A percentile compares a stretch with the other conserved stretches of the same genome.
Evolutionary conservation across 1,140 invertebrate genomes (phyloP).

Genomic region (Eumaeus atala): DNA sequence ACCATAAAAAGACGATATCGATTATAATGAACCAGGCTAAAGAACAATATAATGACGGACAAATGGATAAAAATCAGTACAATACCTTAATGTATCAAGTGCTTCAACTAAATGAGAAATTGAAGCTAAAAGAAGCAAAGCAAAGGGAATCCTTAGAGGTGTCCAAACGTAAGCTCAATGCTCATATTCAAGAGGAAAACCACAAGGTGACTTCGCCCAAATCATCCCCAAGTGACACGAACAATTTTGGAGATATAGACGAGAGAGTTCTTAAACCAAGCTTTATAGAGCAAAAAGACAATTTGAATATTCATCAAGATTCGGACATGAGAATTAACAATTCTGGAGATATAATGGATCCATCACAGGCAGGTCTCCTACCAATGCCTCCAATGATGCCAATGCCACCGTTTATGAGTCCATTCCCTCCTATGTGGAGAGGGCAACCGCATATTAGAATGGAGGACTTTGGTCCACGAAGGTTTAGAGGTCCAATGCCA

Average conservation of each 20-base stretch:
- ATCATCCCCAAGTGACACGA: constrained; percentile 43
- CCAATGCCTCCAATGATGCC: constrained; percentile 52
- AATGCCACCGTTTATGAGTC: constrained; percentile 39
- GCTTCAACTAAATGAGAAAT: constrained; percentile 84
- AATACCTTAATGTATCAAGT: constrained; percentile 86
- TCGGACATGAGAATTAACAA: constrained; percentile 53
- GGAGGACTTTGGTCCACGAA: constrained; percentile 45
- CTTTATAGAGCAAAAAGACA: constrained; percentile 35
- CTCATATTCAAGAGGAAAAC: constrained; percentile 53
- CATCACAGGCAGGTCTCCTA: constrained; percentile 30
- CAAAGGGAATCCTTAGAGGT: constrained; percentile 76
- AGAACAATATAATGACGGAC: constrained; percentile 83
- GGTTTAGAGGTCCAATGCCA: constrained; percentile 47
- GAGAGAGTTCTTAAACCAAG: constrained; percentile 52
- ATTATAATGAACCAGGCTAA: constrained; percentile 89
- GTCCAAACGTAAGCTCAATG: constrained; percentile 59
- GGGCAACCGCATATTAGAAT: constrained; percentile 38
- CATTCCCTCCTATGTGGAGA: constrained; percentile 44
- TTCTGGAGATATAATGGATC: constrained; percentile 27
- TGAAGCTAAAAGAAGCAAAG: constrained; percentile 85
- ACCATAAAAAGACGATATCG: constrained; percentile 79
- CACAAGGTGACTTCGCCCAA: constrained; percentile 65
- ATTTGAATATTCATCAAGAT: constrained; percentile 38
- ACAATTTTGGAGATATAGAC: constrained; percentile 70
- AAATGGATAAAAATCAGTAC: constrained; percentile 85